Conservation (phyloP, 2,888 invertebrate species). For the Tiliacea aurago region DNA sequence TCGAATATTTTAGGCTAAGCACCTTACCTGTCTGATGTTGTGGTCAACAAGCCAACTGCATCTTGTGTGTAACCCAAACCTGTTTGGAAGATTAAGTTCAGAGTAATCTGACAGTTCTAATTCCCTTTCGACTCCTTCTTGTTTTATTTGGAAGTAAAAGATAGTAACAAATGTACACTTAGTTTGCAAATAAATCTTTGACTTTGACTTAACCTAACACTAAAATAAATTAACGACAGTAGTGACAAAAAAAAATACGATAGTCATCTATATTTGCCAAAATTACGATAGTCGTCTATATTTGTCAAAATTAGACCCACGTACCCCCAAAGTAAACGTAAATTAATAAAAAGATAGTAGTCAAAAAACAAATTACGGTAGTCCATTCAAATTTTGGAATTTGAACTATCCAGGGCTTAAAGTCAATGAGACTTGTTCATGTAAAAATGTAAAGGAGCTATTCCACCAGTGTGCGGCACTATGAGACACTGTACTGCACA, state of each 20-base stretch:
- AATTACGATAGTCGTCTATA: too few relatives aligned
- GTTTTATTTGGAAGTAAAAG: background rate
- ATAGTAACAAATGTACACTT: background rate
- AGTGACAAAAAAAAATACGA: too few relatives aligned
- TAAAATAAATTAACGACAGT: background rate
- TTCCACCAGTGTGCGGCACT: too few relatives aligned
- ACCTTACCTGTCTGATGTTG: slow-evolving; percentile 16
- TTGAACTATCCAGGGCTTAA: background rate
- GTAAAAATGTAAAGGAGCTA: background rate
- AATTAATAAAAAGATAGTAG: too few relatives aligned
- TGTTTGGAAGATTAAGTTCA: slow-evolving; percentile 11
- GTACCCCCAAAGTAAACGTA: too few relatives aligned
- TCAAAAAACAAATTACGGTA: too few relatives aligned
- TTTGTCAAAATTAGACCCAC: background rate
- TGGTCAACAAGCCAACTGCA: slow-evolving; percentile 20
- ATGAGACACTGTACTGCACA: too few relatives aligned
- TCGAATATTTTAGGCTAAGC: slow-evolving; percentile 33
- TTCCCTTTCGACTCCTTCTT: background rate
- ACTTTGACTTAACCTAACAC: too few relatives aligned
- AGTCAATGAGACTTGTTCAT: background rate
- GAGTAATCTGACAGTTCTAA: background rate
- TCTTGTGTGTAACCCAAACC: background rate
- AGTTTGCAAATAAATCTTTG: too few relatives aligned
- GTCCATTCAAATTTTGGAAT: background rate
- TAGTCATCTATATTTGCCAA: too few relatives aligned